These are phyloP conservation scores for Solenodon paradoxus DNA, from an alignment of 2,113 vertebrate species.

Conservation along the genomic window DNA sequence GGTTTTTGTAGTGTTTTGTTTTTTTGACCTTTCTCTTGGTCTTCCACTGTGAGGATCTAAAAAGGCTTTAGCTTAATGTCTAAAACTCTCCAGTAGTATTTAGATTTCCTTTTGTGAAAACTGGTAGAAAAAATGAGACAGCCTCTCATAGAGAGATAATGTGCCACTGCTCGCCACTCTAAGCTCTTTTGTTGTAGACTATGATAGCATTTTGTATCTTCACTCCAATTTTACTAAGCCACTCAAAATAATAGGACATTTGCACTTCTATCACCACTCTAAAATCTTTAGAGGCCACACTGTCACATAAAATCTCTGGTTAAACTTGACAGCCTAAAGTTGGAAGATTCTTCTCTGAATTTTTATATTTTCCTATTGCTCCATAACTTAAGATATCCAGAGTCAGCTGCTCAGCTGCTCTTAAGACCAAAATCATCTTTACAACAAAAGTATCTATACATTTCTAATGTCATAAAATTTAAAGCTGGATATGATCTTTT, in stretches of 20 bases:
- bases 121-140: background rate
- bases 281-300: background rate
- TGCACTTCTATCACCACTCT: background rate
- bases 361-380: background rate
- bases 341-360: background rate
- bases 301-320: background rate
- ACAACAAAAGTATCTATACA: background rate
- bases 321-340: background rate
- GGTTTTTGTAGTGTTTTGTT: conserved; percentile 67
- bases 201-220: background rate
- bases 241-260: background rate
- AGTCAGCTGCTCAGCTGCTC: background rate
- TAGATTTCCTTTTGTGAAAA: conserved; percentile 50
- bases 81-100: conserved; percentile 48
- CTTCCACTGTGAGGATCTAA: conserved; percentile 41
- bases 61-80: conserved; percentile 46
- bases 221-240: background rate
- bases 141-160: conserved; percentile 14
- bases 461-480: background rate
- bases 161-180: conserved; percentile 18
- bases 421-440: background rate
- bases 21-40: conserved; percentile 47
- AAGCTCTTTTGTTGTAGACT: background rate
- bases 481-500: background rate
- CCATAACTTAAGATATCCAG: background rate